Percentiles rank a stretch among this genome's conserved stretches.
phyloP scores from a whole-genome alignment of 2,113 vertebrate species.

The Nerophis lumbriciformis region DNA sequence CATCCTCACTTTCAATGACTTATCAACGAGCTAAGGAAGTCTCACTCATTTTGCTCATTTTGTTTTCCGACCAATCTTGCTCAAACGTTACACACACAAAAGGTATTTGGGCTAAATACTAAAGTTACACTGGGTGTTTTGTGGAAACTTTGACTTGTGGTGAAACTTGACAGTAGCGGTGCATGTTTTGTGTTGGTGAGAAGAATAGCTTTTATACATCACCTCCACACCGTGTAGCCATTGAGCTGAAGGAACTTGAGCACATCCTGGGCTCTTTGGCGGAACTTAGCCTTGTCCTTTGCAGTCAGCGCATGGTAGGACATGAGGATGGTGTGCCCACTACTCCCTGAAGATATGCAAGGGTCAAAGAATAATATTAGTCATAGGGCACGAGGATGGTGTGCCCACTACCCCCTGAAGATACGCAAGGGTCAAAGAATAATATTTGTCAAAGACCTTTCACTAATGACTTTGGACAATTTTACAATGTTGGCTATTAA shows the following conservation, averaged over 20 bases:
- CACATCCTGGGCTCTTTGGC: constrained; percentile 88
- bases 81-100: too few relatives aligned
- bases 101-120: too few relatives aligned
- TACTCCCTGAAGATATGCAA: constrained; percentile 71
- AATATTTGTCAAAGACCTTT: constrained; percentile 44
- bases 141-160: too few relatives aligned
- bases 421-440: constrained; percentile 8
- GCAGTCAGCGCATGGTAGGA: constrained; percentile 84
- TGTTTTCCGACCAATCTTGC: too few relatives aligned
- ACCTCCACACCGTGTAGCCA: constrained; percentile 89
- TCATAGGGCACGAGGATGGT: constrained; percentile 81
- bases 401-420: constrained; percentile 80
- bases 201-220: constrained; percentile 17
- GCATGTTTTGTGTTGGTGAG: too few relatives aligned
- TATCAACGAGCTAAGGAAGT: too few relatives aligned
- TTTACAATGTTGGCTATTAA: neutral
- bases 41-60: too few relatives aligned
- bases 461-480: neutral
- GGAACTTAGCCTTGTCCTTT: constrained; percentile 87
- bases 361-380: neutral
- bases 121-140: too few relatives aligned
- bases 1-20: too few relatives aligned
- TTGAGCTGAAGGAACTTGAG: constrained; percentile 92
- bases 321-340: constrained; percentile 80
- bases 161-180: too few relatives aligned